Percentiles rank a stretch among this genome's conserved stretches.
phyloP scores from a whole-genome alignment of 1,140 invertebrate species.

The Eupristina koningsbergeri region DNA sequence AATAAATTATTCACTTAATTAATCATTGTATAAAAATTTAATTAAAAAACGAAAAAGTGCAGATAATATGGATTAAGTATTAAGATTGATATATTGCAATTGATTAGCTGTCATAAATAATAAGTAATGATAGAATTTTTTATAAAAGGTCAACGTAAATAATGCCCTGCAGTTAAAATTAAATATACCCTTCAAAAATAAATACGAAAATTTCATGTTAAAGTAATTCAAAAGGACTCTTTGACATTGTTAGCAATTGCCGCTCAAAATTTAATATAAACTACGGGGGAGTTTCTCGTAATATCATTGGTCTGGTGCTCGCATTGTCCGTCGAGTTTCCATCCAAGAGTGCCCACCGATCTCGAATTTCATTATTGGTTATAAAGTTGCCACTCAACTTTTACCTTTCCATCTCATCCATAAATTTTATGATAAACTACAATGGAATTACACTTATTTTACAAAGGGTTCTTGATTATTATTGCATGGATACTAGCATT shows the following conservation, averaged over 20 bases:
- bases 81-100: no score
- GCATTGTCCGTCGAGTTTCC: slow-evolving; percentile 15
- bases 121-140: background rate
- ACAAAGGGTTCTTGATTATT: no score
- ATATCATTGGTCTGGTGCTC: slow-evolving; percentile 1
- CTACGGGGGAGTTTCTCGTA: slow-evolving; percentile 33
- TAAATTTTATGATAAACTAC: background rate
- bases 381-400: slow-evolving; percentile 13
- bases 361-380: slow-evolving; percentile 44
- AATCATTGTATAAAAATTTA: no score
- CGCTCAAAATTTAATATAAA: slow-evolving; percentile 43
- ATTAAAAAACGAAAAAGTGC: no score
- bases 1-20: no score
- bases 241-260: slow-evolving; percentile 22
- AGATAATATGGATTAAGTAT: no score
- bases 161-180: no score
- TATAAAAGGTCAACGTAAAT: no score
- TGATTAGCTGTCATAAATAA: background rate
- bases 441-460: slow-evolving; percentile 13
- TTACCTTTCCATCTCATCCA: background rate
- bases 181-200: background rate
- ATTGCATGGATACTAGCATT: no score
- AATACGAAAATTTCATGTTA: background rate
- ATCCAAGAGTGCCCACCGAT: slow-evolving; percentile 17
- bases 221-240: slow-evolving; percentile 10